Conservation (phyloP, 2,113 vertebrate genomes). For the Menidia beryllina region DNA sequence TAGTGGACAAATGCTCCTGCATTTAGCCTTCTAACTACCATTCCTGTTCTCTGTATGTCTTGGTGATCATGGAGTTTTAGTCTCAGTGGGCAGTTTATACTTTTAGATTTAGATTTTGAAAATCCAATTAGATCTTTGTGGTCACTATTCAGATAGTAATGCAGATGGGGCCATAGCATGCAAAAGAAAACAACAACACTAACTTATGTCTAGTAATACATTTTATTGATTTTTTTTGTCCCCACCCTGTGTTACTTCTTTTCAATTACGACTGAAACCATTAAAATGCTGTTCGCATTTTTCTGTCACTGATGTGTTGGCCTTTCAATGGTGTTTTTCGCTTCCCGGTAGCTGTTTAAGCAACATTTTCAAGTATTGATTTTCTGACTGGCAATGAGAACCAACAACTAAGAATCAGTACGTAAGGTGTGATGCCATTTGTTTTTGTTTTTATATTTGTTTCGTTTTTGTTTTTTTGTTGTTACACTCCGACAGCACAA, state of each 20-base stretch:
- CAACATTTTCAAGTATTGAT: background rate
- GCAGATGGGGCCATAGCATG: no score
- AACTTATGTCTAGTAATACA: no score
- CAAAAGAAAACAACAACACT: no score
- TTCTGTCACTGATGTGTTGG: background rate
- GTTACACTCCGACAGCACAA: slow-evolving; percentile 34
- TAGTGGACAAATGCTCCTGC: slow-evolving; percentile 9
- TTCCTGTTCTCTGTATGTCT: slow-evolving; percentile 18
- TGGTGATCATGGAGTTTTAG: background rate
- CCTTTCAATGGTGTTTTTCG: background rate
- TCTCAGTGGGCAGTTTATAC: no score
- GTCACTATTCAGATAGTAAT: background rate
- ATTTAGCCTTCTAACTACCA: slow-evolving; percentile 32
- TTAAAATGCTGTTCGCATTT: background rate
- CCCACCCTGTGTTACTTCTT: no score
- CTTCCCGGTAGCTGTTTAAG: background rate
- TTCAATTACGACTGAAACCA: background rate
- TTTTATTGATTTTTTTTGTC: no score
- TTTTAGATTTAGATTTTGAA: no score
- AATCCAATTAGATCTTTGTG: slow-evolving; percentile 11
- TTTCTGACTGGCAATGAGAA: slow-evolving; percentile 29
- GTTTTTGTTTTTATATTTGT: background rate
- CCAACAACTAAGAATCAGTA: slow-evolving; percentile 27
- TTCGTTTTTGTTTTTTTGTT: slow-evolving; percentile 1
- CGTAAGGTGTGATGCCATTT: background rate